Percentiles rank a stretch among this genome's conserved stretches.
phyloP scores from a whole-genome alignment of 2,113 vertebrate genomes.

The Astur gentilis region DNA sequence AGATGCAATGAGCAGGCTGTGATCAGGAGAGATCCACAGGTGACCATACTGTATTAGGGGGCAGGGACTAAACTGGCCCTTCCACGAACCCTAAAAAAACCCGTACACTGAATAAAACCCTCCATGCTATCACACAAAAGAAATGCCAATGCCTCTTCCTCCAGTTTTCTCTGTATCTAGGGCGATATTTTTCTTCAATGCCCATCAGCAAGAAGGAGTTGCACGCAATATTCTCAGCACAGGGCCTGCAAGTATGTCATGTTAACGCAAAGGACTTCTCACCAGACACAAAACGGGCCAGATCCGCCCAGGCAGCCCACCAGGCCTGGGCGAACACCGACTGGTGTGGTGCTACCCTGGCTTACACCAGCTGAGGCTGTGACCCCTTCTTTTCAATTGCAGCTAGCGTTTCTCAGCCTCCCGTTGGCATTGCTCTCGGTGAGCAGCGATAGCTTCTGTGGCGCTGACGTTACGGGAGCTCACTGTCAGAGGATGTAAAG shows the following conservation, averaged over 20 bases:
- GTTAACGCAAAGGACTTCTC: background rate
- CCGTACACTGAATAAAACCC: background rate
- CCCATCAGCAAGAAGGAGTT: background rate
- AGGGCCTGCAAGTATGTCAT: background rate
- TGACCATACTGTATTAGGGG: background rate
- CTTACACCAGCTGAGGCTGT: background rate
- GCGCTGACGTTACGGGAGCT: background rate
- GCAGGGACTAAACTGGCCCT: background rate
- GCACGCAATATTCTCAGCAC: background rate
- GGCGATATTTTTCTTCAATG: background rate
- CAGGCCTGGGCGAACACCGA: background rate
- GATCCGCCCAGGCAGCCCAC: background rate
- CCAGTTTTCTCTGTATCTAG: background rate
- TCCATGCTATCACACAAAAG: background rate
- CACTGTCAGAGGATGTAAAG: background rate
- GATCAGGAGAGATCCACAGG: background rate
- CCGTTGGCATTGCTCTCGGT: background rate
- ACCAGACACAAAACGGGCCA: accelerated
- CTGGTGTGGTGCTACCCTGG: background rate
- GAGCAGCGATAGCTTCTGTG: background rate
- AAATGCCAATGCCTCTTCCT: background rate
- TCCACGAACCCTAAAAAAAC: background rate
- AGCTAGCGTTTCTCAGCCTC: background rate
- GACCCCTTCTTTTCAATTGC: background rate
- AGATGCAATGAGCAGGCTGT: background rate